Evolutionary conservation across 2,113 vertebrate species (phyloP).

Genomic region (Mustelus asterias): DNA sequence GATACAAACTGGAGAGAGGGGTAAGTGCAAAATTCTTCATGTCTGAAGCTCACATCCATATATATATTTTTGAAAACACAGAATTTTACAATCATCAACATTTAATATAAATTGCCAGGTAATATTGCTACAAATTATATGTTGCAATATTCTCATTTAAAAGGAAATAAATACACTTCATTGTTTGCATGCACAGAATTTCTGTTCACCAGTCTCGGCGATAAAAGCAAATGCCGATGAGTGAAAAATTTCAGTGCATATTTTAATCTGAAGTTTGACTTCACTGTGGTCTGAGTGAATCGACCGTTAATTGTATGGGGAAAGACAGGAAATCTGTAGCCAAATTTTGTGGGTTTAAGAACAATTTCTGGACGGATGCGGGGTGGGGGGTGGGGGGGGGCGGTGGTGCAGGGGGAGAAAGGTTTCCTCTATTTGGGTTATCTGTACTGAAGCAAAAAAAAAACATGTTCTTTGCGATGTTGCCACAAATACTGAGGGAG

Average conservation of each 20-base stretch:
- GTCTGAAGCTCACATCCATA: too few species aligned
- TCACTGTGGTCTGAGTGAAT: not conserved
- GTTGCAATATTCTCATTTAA: not conserved
- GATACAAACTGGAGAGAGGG: not conserved
- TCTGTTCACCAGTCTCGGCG: not conserved
- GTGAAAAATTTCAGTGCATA: not conserved
- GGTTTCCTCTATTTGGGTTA: not conserved
- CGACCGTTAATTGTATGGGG: not conserved
- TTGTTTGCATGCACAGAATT: not conserved
- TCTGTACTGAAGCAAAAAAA: not conserved
- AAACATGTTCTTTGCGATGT: not conserved
- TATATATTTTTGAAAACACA: not conserved
- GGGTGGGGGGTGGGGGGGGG: too few species aligned
- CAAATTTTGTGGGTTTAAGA: not conserved
- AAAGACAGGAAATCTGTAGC: not conserved
- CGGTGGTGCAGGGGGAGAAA: too few species aligned
- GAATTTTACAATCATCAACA: not conserved
- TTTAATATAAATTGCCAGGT: not conserved
- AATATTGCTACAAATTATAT: not conserved
- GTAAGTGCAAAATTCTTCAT: not conserved
- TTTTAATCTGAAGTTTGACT: not conserved
- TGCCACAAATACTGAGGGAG: not conserved
- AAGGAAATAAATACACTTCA: not conserved
- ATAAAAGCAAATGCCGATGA: not conserved
- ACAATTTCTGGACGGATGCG: not conserved